Base-by-base conservation (phyloP, 2,888 invertebrate genomes). In the Ichneumoninae sp. region DNA sequence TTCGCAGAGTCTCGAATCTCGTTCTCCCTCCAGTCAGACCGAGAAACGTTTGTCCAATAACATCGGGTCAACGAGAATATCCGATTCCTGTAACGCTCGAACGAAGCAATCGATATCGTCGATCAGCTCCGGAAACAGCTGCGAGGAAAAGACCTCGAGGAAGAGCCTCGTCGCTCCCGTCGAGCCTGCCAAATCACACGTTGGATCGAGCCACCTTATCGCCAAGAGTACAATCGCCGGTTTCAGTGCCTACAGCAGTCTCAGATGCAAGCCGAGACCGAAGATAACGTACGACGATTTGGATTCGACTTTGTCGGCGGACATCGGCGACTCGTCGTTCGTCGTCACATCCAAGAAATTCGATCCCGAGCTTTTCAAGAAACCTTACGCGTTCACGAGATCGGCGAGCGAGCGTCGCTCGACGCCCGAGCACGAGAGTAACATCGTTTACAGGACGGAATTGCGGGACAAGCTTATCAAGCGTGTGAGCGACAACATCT, bases 271-370 rank as follows among this genome's bases (percentile, higher is more conserved):
- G 68, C 87, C 87, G 4, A 85, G 86, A 36, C 89, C 88, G 0
- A 92, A 89, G 84, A 79, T 91, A 3, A 88, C 82, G 8, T 95
- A 95, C 83, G 95, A 95, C 76, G 95, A 95, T 86, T 91, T 95
- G 40, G 95, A 95, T 89, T 95, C 95, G 86, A 95, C 95, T 0
- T 91, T 95, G 65, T 95, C 95, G 0, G 95, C 95, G 0, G 95
- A 95, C 84, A 91, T 94, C 3, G 95, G 95, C 0, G 95, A 95
- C 78, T 91, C 94, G 40, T 95, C 95, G 71, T 94, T 95, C 60
- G 91, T 95, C 16, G 92, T 95, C n/a, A 95, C 95, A 10, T 95
- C 95, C 0, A 93, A 93, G 3, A 95, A 95, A 88, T 91, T 93
- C 70, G 89, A 93, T 89, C 92, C 93, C 0, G 86, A 88, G 1